Percentiles rank a stretch among this genome's conserved stretches.
phyloP scores from a whole-genome alignment of 2,888 invertebrate species.

The Tetrapedia diversipes region DNA sequence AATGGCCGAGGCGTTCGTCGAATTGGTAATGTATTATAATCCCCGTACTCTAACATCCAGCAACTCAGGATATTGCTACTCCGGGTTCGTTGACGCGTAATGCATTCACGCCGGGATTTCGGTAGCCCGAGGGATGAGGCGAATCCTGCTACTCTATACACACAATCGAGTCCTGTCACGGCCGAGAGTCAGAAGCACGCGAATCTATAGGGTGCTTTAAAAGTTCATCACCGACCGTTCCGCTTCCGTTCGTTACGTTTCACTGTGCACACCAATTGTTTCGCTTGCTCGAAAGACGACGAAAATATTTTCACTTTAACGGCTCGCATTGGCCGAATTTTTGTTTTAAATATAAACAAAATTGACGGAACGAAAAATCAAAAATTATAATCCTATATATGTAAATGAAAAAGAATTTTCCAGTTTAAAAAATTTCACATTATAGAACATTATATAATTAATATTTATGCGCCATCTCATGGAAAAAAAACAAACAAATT shows the following conservation, averaged over 20 bases:
- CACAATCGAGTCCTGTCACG: constrained; percentile 42
- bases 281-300: too few relatives aligned
- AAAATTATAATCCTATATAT: too few relatives aligned
- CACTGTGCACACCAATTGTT: neutral
- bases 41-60: constrained; percentile 74
- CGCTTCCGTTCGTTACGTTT: neutral
- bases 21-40: constrained; percentile 83
- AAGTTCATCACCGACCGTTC: neutral
- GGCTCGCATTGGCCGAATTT: too few relatives aligned
- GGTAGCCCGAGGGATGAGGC: constrained; percentile 68
- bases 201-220: constrained; percentile 31
- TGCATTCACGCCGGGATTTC: constrained; percentile 81
- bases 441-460: too few relatives aligned
- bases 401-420: too few relatives aligned
- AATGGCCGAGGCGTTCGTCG: constrained; percentile 75
- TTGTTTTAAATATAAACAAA: too few relatives aligned
- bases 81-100: constrained; percentile 82
- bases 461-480: too few relatives aligned
- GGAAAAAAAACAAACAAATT: too few relatives aligned
- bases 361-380: too few relatives aligned
- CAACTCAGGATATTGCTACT: constrained; percentile 83
- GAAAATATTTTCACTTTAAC: too few relatives aligned
- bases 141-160: constrained; percentile 55
- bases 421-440: too few relatives aligned
- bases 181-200: constrained; percentile 46